phyloP scores from a whole-genome alignment of 2,797 vertebrate genomes.

The Chaetodon trifasciatus region DNA sequence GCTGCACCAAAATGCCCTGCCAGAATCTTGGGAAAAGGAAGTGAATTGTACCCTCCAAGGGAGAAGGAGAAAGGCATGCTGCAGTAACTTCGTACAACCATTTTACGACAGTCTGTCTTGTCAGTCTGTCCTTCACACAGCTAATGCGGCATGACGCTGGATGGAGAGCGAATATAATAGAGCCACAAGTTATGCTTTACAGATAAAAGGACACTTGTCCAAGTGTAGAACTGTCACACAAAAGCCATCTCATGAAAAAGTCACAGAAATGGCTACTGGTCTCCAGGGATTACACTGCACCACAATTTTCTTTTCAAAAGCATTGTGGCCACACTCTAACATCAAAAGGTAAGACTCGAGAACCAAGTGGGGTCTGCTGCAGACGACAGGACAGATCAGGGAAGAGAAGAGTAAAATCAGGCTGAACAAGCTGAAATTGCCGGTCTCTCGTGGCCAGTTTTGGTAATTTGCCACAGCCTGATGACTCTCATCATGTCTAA shows the following conservation, averaged over 20 bases:
- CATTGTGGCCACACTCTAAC: not conserved
- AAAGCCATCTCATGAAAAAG: conserved; percentile 26
- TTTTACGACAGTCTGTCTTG: conserved; percentile 57
- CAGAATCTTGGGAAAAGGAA: conserved; percentile 15
- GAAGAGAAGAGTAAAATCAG: conserved; percentile 1
- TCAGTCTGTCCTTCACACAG: conserved; percentile 65
- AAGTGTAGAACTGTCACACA: conserved; percentile 51
- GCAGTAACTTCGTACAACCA: conserved; percentile 58
- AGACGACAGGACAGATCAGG: conserved; percentile 7
- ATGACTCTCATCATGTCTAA: conserved; percentile 25
- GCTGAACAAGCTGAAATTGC: conserved; percentile 20
- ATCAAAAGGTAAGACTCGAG: conserved; percentile 21
- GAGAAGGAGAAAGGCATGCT: conserved; percentile 49
- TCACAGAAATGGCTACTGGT: conserved; percentile 13
- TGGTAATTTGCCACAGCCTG: conserved; percentile 26
- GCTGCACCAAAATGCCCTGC: conserved; percentile 25
- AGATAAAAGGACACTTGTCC: conserved; percentile 49
- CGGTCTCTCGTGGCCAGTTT: conserved; percentile 23
- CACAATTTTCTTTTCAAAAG: not conserved
- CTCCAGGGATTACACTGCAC: conserved; percentile 15
- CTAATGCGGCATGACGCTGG: conserved; percentile 56
- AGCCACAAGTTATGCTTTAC: conserved; percentile 57
- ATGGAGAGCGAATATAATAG: conserved; percentile 55
- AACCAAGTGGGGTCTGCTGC: not conserved
- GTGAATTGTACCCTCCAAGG: conserved; percentile 31